A percentile compares a stretch with the other conserved stretches of the same genome.
phyloP scores from a whole-genome alignment of 2,888 invertebrate genomes.

The Xestia xanthographa region DNA sequence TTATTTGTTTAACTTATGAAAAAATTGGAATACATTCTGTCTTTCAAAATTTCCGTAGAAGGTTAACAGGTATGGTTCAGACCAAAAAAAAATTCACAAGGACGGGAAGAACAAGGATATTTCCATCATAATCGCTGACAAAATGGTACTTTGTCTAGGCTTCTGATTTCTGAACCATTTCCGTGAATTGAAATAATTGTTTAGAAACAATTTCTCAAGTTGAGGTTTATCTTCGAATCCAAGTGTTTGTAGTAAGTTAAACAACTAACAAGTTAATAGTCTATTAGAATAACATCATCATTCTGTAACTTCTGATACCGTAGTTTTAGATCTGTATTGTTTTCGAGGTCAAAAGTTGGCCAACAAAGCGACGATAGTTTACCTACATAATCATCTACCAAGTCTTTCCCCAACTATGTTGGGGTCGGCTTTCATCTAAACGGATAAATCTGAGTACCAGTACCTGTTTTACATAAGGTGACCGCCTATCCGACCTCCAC shows the following conservation, averaged over 20 bases:
- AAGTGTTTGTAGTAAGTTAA: slow-evolving; percentile 4
- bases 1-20: too few species aligned
- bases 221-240: slow-evolving; percentile 12
- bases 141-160: background rate
- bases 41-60: too few species aligned
- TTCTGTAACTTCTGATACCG: background rate
- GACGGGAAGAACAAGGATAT: too few species aligned
- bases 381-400: background rate
- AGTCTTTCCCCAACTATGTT: background rate
- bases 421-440: background rate
- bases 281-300: slow-evolving; percentile 19
- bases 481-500: background rate
- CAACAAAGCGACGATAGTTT: background rate
- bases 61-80: too few species aligned
- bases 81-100: too few species aligned
- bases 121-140: background rate
- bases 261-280: slow-evolving; percentile 3
- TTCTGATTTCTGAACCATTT: background rate
- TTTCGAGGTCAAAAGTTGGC: background rate
- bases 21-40: too few species aligned
- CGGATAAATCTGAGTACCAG: background rate
- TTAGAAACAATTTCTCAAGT: background rate
- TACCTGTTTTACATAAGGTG: background rate
- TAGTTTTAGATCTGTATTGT: slow-evolving; percentile 14
- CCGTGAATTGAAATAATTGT: background rate